Conservation (phyloP, 2,113 vertebrate species). For the Abramis brama region DNA sequence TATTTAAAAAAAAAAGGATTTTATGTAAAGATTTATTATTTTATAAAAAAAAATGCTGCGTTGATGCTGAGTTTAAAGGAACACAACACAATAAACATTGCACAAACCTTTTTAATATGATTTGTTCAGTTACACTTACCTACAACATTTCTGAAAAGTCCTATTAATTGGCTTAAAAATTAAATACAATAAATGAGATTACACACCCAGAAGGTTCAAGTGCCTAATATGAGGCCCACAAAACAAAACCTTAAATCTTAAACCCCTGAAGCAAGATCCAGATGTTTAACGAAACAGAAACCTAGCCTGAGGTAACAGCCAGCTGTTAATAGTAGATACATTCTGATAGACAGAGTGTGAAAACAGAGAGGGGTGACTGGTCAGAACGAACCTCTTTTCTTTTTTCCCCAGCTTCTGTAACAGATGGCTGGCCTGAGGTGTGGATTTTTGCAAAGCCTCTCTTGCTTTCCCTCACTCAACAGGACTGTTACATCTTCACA, state of each 20-base stretch:
- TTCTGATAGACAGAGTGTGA: slow-evolving; percentile 59
- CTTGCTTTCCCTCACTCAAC: not conserved
- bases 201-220: slow-evolving; percentile 39
- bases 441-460: slow-evolving; percentile 41
- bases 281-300: slow-evolving; percentile 57
- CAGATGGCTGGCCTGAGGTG: slow-evolving; percentile 61
- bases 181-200: slow-evolving; percentile 43
- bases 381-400: slow-evolving; percentile 41
- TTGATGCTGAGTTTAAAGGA: not conserved
- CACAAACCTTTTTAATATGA: not conserved
- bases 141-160: not conserved
- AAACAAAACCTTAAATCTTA: slow-evolving; percentile 20
- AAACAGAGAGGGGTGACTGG: slow-evolving; percentile 46
- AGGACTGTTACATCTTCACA: slow-evolving; percentile 4
- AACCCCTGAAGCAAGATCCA: slow-evolving; percentile 50
- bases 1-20: not conserved
- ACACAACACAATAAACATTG: not conserved
- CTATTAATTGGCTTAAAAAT: slow-evolving; percentile 1
- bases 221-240: slow-evolving; percentile 34
- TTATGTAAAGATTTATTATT: not conserved
- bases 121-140: slow-evolving; percentile 29
- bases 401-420: slow-evolving; percentile 44
- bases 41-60: not conserved
- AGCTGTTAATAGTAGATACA: slow-evolving; percentile 54
- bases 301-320: slow-evolving; percentile 46